Base-by-base conservation (phyloP, 2,797 vertebrate genomes). In the Ambastaia sidthimunki region DNA sequence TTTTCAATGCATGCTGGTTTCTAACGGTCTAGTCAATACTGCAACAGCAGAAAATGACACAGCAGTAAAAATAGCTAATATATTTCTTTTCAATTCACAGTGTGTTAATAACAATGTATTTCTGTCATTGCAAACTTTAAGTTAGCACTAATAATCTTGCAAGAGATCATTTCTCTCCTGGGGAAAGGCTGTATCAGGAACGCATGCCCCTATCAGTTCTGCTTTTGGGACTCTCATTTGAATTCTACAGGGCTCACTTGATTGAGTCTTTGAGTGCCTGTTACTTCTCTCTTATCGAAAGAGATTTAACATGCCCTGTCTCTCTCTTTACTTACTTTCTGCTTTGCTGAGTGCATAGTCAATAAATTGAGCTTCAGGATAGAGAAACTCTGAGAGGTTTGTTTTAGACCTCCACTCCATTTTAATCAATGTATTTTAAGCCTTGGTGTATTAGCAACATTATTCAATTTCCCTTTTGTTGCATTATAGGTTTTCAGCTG, bases 351-450 rank as follows among this genome's bases (percentile, higher is more conserved):
- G 94, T 0, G 96, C 96, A 0, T 87, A 80, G 0, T 95, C 85
- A 70, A 98, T 97, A 91, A 98, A 98, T 82, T 95, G 85, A 9
- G 96, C 89, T 3, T 96, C 93, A 0, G 94, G 88, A 28, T 92
- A 89, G 85, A 99, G 98, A 91, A 95, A 96, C 85, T 93, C 89
- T 59, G 95, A 95, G 78, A 98, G 95, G 88, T 97, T 87, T 98
- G 97, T 2, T 98, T 12, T 60, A 60, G 12, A 96, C 97, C 84
- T 97, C 95, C 2, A 97, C 93, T 0, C 96, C 96, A 0, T 92
- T 92, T 88, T 98, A 99, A 84, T 95, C 87, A 55, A 97, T 91
- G 76, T 4, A 15, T 23, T 88, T 79, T 93, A 95, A 94, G 83
- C 93, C 92, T 0, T 70, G 87, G 87, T 98, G 98, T 97, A 98